phyloP scores from a whole-genome alignment of 2,113 vertebrate species.

The Neopipo cinnamomea region DNA sequence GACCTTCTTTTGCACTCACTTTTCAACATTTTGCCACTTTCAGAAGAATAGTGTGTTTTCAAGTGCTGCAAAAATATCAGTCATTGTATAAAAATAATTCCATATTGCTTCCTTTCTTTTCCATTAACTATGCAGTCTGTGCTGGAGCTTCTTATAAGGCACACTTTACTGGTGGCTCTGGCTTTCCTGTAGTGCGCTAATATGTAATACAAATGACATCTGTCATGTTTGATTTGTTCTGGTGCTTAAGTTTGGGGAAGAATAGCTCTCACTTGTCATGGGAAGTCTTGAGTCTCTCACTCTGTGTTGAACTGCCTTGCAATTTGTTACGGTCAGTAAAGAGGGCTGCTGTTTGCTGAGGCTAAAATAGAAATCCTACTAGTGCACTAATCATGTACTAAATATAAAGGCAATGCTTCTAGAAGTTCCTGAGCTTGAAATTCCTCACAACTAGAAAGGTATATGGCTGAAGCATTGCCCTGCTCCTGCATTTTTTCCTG shows the following conservation, averaged over 20 bases:
- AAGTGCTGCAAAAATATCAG: background rate
- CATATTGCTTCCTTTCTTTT: background rate
- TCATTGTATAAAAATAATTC: background rate
- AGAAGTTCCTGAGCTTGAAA: background rate
- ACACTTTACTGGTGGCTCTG: background rate
- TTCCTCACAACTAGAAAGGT: background rate
- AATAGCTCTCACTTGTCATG: background rate
- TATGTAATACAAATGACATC: slow-evolving; percentile 11
- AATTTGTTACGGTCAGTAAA: background rate
- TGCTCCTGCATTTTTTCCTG: background rate
- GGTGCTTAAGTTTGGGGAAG: background rate
- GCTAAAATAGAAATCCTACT: background rate
- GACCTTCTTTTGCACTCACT: background rate
- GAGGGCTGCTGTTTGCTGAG: background rate
- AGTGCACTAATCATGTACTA: background rate
- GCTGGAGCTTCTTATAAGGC: background rate
- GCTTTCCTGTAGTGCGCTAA: background rate
- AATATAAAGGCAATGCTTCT: background rate
- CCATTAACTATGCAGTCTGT: background rate
- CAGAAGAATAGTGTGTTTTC: background rate
- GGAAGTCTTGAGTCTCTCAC: background rate
- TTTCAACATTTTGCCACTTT: background rate
- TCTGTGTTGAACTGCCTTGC: background rate
- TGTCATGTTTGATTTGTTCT: slow-evolving; percentile 38
- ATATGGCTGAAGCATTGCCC: background rate